phyloP scores from a whole-genome alignment of 2,888 invertebrate genomes.

The Caenorhabditis auriculariae region DNA sequence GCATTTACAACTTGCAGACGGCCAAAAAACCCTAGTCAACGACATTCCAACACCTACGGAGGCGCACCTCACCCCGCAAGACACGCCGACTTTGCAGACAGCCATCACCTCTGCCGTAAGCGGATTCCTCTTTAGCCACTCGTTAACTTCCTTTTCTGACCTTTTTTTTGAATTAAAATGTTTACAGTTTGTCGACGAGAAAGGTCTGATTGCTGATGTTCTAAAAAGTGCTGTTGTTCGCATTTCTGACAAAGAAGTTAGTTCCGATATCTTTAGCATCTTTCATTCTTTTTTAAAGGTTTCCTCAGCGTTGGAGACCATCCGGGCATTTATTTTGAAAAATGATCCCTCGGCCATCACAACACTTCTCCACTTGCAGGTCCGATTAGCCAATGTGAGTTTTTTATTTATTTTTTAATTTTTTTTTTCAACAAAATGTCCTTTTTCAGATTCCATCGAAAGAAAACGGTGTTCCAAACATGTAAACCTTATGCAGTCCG shows the following conservation, averaged over 20 bases:
- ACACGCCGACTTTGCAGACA: no score
- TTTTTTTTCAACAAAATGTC: no score
- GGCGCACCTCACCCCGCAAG: no score
- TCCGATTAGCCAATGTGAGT: slow-evolving; percentile 4
- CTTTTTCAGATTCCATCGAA: no score
- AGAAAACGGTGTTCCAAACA: no score
- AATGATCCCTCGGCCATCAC: slow-evolving; percentile 27
- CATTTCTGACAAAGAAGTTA: slow-evolving; percentile 13
- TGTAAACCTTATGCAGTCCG: no score
- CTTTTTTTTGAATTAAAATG: neutral
- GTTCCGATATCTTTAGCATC: neutral
- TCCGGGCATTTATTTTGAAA: slow-evolving; percentile 20
- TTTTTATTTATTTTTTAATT: neutral
- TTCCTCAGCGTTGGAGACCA: slow-evolving; percentile 23
- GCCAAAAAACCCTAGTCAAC: no score
- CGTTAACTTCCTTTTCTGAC: neutral
- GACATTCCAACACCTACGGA: no score
- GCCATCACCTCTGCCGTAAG: no score
- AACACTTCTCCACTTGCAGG: slow-evolving; percentile 28
- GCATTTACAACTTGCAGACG: no score
- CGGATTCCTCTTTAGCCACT: no score
- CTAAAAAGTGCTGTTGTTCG: slow-evolving; percentile 11
- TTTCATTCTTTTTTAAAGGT: slow-evolving; percentile 5
- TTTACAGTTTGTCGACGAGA: slow-evolving; percentile 12
- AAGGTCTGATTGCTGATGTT: slow-evolving; percentile 17